Percentiles rank a stretch among this genome's conserved stretches.
These are phyloP conservation scores for Anagrus nilaparvatae DNA, from an alignment of 1,140 invertebrate species.

Conservation along the genomic window DNA sequence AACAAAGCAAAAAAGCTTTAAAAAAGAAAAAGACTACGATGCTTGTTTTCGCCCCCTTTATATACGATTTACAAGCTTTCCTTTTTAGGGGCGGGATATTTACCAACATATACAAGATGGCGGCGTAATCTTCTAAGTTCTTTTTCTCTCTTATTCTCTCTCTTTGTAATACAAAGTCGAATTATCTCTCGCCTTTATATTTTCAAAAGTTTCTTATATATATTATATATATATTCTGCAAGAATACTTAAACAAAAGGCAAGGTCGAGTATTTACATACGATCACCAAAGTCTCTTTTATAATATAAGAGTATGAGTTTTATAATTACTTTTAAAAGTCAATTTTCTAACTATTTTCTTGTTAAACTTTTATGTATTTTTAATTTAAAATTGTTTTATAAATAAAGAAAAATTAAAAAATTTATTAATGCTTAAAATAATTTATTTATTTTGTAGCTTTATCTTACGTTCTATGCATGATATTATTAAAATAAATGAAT, in stretches of 20 bases:
- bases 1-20: background rate
- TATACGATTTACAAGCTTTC: slow-evolving; percentile 24
- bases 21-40: slow-evolving; percentile 7
- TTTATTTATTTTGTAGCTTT: too few relatives aligned
- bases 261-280: slow-evolving; percentile 15
- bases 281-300: slow-evolving; percentile 7
- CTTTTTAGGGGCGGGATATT: slow-evolving; percentile 37
- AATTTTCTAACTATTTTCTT: too few relatives aligned
- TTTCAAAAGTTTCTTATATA: slow-evolving; percentile 19
- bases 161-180: slow-evolving; percentile 10
- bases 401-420: too few relatives aligned
- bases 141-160: slow-evolving; percentile 7
- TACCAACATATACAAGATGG: slow-evolving; percentile 42
- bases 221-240: too few relatives aligned
- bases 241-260: too few relatives aligned
- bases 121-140: slow-evolving; percentile 36
- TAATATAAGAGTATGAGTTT: too few relatives aligned
- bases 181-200: slow-evolving; percentile 9
- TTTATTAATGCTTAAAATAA: too few relatives aligned
- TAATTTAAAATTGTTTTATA: too few relatives aligned
- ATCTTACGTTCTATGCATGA: too few relatives aligned
- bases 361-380: too few relatives aligned
- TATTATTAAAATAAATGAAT: too few relatives aligned
- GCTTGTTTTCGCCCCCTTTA: background rate
- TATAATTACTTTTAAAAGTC: too few relatives aligned